Base-by-base conservation (phyloP, 2,888 invertebrate species). In the Chironomus riparius region DNA sequence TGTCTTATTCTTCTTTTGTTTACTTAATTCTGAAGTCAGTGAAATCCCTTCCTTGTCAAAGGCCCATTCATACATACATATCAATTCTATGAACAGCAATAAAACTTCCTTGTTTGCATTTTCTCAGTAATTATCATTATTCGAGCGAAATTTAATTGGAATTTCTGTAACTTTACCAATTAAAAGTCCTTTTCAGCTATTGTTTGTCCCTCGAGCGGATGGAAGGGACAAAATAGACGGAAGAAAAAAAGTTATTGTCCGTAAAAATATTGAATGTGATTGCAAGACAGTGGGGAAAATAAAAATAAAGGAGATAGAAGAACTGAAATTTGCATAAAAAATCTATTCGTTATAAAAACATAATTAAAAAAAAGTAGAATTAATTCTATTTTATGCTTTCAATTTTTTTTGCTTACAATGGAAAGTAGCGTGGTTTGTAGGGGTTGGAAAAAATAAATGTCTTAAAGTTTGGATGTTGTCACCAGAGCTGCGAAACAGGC, bases 331-430 rank as follows among this genome's bases (percentile, higher is more conserved):
- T 76, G 69, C 68, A 76, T 76, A 24, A 69, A 50, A 68, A 76
- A 76, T 76, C 68, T 69, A 69, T 76, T 76, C 69, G 21, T 76
- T 76, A 76, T 76, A 76, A 75, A 75, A 76, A 76, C 76, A 69
- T 76, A 76, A 76, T 76, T 76, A 76, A 69, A 13, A 13, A 62
- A 56, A 69, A 69, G 47, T 62, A 76, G 38, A 76, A 76, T 76
- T 76, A 56, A 76, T 69, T 76, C 69, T 47, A 56, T 68, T 76
- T 69, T 61, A 24, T 69, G 13, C 56, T 18, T 56, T 56, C 15
- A 5, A 15, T n/a, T 7, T 38, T 73, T 65, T 70, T 73, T 38
- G 7, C 38, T 1, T 38, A 38, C 10, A 10, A 38, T 38, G 7
- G 38, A 38, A 10, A 4, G n/a, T 38, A 38, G 38, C 10, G 38